Evolutionary conservation across 2,888 invertebrate genomes (phyloP), one percentile per base, ranked within the genome.

Genomic region (Timema cristinae): DNA sequence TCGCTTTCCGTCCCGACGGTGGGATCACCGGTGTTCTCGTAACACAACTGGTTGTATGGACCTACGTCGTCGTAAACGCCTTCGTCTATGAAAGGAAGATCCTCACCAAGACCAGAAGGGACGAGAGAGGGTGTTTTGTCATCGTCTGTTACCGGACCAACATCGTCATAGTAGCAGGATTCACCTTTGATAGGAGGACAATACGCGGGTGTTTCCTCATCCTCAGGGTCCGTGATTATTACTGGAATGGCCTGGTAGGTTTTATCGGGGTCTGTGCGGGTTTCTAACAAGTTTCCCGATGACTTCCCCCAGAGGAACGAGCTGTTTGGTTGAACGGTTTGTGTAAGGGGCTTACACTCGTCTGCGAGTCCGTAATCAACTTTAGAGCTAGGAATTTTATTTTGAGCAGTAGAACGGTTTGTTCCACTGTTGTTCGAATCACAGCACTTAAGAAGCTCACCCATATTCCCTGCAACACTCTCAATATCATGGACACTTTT

Each of bases 251-350:
- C 54, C 11, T 67, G 48, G 13, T 15, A 32, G 59, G 69, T 48
- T 61, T 59, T 7, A 50, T 66, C 10, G 56, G 56, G 16, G 67
- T n/a, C 7, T 32, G 66, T 11, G 51, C 32, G 32, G 32, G 32
- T 32, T 32, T 32, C 32, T 32, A 8, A 8, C n/a, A 51, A 16
- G 16, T 13, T 16, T 47, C 11, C 48, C 63, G 66, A 11, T n/a
- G 67, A 70, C 7, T 47, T 15, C 11, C 88, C 85, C 86, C 89
- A 90, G 54, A 90, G 81, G 80, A 90, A 90, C 6, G 90, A 90
- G 75, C 85, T 85, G 78, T 90, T 90, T 2, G 90, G 89, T 76
- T 86, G 84, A 71, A 87, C 83, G 13, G 79, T 80, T 50, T 13
- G 16, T 7, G 16, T 16, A 11, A 13, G 11, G 13, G 61, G 16